phyloP scores from a whole-genome alignment of 2,797 vertebrate genomes.

The Sylvia borin region DNA sequence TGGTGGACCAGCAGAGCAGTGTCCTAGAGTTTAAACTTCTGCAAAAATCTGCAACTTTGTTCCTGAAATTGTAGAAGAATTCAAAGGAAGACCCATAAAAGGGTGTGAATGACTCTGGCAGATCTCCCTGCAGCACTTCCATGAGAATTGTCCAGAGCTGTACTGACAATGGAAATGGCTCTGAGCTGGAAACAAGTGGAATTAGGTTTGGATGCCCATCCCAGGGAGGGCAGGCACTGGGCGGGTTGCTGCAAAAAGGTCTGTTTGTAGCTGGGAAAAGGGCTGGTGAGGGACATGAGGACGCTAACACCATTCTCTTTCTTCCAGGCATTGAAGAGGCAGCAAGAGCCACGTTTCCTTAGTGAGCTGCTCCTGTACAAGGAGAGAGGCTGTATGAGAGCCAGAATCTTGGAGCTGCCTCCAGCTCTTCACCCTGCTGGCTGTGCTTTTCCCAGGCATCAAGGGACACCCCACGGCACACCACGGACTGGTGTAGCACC shows the following conservation, averaged over 20 bases:
- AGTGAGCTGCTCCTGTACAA: neutral
- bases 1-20: neutral
- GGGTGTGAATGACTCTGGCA: conserved; percentile 48
- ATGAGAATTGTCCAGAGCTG: fast-evolving
- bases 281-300: neutral
- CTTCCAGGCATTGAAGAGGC: neutral
- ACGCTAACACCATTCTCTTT: neutral
- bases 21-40: neutral
- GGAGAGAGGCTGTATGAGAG: neutral
- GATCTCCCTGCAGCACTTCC: neutral
- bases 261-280: neutral
- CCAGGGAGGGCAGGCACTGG: neutral
- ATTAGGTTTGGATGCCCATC: neutral
- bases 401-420: neutral
- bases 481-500: fast-evolving
- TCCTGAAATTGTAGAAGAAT: conserved; percentile 19
- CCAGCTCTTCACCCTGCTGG: neutral
- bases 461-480: neutral
- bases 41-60: neutral
- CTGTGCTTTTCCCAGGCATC: neutral
- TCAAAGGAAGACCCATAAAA: conserved; percentile 52
- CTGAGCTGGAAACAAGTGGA: neutral
- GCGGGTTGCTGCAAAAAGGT: neutral
- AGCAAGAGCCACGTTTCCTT: neutral
- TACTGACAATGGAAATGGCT: neutral